Base-by-base conservation (phyloP, 2,797 vertebrate species). In the Siniperca obscura region DNA sequence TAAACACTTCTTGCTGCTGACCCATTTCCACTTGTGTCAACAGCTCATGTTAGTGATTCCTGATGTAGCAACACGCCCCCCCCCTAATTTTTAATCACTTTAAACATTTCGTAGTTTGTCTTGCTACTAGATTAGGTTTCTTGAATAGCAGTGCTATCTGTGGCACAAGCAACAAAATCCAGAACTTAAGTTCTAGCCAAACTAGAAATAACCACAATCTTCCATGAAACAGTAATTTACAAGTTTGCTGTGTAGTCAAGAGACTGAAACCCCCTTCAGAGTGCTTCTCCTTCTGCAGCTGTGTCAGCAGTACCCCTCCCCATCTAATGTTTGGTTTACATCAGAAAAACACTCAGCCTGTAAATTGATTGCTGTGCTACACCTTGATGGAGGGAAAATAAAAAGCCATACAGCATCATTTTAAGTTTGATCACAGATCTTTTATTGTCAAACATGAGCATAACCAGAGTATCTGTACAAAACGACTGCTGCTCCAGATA, bases 391-490 rank as follows among this genome's bases (percentile, higher is more conserved):
- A 3, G 4, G 1, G 7, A 7, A 0, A 0, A 46, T 3, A 36
- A 42, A 9, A 13, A 40, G 59, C 11, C 2, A 21, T 1, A 38
- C 48, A 50, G 5, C 3, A 16, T 10, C 9, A 53, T 57, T 79
- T 84, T 67, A 84, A 74, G 61, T 93, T 90, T 89, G 80, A 93
- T 93, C 81, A 86, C 60, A 89, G 93, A 93, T 93, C 86, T 89
- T 96, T 96, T 95, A 96, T 95, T 96, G 92, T 94, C 87, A 91
- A 94, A 95, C 89, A 91, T 76, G 85, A 90, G 81, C 59, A 95
- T 87, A 92, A 92, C 91, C 93, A 94, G 92, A 94, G 89, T 92
- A 89, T 95, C 91, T 96, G 93, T 96, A 96, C 94, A 96, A 95
- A 95, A 95, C 67, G 48, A 90, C 84, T 81, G 82, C 87, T 86